Evolutionary conservation across 2,797 vertebrate genomes (phyloP).

Genomic region (Gymnothorax javanicus): DNA sequence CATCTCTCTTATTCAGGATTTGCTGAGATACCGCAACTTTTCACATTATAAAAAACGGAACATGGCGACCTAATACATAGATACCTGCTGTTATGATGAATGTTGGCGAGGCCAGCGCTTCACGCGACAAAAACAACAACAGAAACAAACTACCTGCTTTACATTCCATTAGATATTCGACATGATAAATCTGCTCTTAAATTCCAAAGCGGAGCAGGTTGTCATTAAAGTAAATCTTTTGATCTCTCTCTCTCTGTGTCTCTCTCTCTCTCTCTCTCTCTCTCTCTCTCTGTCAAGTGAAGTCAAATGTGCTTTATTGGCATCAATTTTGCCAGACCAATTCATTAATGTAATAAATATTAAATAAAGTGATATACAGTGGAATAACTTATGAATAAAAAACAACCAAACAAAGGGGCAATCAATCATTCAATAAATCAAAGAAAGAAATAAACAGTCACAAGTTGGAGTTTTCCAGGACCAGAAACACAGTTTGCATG

Average conservation of each 20-base stretch:
- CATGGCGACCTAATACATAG: not conserved
- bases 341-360: too few relatives aligned
- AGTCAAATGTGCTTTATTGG: too few relatives aligned
- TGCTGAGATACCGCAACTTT: not conserved
- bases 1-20: not conserved
- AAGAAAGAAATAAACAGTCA: too few relatives aligned
- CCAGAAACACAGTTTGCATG: too few relatives aligned
- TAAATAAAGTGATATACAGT: too few relatives aligned
- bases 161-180: not conserved
- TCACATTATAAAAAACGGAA: not conserved
- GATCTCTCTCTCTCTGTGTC: not conserved
- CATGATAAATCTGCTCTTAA: not conserved
- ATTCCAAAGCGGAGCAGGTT: not conserved
- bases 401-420: too few relatives aligned
- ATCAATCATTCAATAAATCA: too few relatives aligned
- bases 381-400: too few relatives aligned
- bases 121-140: not conserved
- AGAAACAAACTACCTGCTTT: not conserved
- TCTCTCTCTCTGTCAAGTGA: not conserved
- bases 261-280: not conserved
- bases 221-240: not conserved
- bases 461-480: too few relatives aligned
- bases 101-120: not conserved
- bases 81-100: conserved; percentile 3
- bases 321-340: too few relatives aligned